These are phyloP conservation scores for pig (Sus scrofa) DNA, from an alignment of 2,113 vertebrate genomes.

Conservation along the genomic window T2T-Sscrofa CM000812.6:256683001-256683500, in stretches of 20 bases:
- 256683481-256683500: background rate
- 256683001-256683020: background rate
- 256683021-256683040: slow-evolving; percentile 16
- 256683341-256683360: background rate
- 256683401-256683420: background rate
- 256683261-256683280: background rate
- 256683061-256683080: background rate
- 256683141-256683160: slow-evolving; percentile 8
- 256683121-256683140: background rate
- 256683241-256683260: background rate
- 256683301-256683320: background rate
- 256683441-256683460: background rate
- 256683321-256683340: background rate
- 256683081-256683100: background rate
- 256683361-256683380: background rate
- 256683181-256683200: slow-evolving; percentile 33
- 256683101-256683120: background rate
- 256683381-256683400: background rate
- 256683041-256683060: background rate
- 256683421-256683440: background rate
- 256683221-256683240: slow-evolving; percentile 26
- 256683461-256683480: background rate
- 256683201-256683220: background rate
- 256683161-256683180: background rate
- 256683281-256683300: background rate